phyloP scores from a whole-genome alignment of 2,113 vertebrate genomes.

The Nothobranchius furzeri region DNA sequence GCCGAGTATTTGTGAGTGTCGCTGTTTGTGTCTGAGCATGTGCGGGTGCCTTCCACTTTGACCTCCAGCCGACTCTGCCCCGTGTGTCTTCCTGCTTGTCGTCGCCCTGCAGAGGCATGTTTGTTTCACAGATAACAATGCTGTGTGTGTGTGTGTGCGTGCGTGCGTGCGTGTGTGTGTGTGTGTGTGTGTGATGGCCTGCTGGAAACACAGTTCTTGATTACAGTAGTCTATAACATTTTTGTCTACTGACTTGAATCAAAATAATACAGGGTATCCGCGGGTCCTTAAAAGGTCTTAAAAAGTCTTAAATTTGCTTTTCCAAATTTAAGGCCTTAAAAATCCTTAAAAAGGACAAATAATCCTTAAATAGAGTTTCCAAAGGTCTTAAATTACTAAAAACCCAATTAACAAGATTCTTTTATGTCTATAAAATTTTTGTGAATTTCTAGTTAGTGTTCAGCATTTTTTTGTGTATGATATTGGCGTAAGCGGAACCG shows the following conservation, averaged over 20 bases:
- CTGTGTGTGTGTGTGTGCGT: neutral
- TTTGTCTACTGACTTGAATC: neutral
- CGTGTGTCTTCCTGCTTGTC: constrained; percentile 21
- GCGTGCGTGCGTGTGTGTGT: neutral
- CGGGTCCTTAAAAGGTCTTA: too few species aligned
- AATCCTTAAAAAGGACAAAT: too few species aligned
- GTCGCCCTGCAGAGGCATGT: constrained; percentile 8
- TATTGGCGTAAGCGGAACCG: too few species aligned
- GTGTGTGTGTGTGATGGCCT: constrained; percentile 1
- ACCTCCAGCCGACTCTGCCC: constrained; percentile 16
- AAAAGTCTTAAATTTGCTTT: too few species aligned
- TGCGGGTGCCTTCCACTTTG: constrained; percentile 7
- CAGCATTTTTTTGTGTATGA: too few species aligned
- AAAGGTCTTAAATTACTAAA: too few species aligned
- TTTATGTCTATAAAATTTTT: too few species aligned
- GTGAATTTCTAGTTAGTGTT: too few species aligned
- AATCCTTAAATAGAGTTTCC: too few species aligned
- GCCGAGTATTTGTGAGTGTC: constrained; percentile 44
- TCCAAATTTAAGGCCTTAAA: too few species aligned
- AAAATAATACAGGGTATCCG: too few species aligned
- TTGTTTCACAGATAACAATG: constrained; percentile 38
- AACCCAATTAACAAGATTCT: too few species aligned
- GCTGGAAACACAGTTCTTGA: constrained; percentile 12
- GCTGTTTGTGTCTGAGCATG: constrained; percentile 26
- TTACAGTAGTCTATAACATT: constrained; percentile 14